Conservation (phyloP, 2,888 invertebrate species). For the Agonopterix alstromeriana region DNA sequence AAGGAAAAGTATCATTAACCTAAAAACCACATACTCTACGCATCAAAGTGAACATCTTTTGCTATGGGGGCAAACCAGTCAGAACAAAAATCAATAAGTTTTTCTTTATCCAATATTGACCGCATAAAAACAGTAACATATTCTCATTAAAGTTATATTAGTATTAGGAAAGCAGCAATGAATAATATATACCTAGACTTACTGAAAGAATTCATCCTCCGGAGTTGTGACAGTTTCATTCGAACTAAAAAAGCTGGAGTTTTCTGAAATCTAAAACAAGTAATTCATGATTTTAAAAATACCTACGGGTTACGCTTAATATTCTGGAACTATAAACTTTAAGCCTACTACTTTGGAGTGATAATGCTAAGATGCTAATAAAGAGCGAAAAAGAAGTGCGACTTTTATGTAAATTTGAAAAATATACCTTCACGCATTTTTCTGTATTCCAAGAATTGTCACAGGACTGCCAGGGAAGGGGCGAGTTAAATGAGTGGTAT, state of each 20-base stretch:
- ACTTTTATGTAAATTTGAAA: neutral
- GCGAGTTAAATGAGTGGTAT: constrained; percentile 79
- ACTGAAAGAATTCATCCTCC: constrained; percentile 91
- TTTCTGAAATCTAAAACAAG: constrained; percentile 48
- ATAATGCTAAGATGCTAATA: too few relatives aligned
- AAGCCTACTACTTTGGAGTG: too few relatives aligned
- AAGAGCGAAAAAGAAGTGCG: too few relatives aligned
- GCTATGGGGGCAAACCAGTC: too few relatives aligned
- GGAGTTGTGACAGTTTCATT: constrained; percentile 77
- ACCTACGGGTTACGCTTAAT: too few relatives aligned
- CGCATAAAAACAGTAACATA: neutral
- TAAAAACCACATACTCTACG: too few relatives aligned
- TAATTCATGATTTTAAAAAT: too few relatives aligned
- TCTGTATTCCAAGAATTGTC: constrained; percentile 89
- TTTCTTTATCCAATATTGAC: too few relatives aligned
- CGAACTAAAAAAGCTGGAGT: constrained; percentile 37
- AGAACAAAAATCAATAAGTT: too few relatives aligned
- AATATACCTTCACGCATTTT: constrained; percentile 81
- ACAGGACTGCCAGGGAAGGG: constrained; percentile 87
- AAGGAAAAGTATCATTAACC: too few relatives aligned
- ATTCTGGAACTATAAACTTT: too few relatives aligned
- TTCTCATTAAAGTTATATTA: neutral
- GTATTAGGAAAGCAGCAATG: neutral
- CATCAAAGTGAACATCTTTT: too few relatives aligned
- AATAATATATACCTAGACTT: constrained; percentile 42